phyloP scores from a whole-genome alignment of 2,888 invertebrate genomes.

The Suillia variegata region DNA sequence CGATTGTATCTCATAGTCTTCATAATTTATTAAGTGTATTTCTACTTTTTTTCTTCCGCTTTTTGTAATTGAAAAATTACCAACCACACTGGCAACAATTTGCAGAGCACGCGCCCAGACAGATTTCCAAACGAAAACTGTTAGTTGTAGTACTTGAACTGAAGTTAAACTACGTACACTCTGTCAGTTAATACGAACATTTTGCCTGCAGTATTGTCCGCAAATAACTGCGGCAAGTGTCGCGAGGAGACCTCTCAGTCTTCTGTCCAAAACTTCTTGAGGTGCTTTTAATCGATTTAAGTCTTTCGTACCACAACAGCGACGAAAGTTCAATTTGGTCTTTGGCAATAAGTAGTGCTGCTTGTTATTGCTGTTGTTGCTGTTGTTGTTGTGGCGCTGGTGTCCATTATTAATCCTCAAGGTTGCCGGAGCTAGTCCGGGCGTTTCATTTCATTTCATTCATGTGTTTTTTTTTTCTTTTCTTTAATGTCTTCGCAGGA shows the following conservation, averaged over 20 bases:
- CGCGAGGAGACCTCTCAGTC: not conserved
- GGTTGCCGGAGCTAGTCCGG: constrained; percentile 21
- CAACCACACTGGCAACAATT: too few relatives aligned
- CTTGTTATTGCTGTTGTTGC: not conserved
- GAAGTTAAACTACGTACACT: not conserved
- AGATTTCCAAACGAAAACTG: not conserved
- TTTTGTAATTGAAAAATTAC: too few relatives aligned
- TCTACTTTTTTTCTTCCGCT: too few relatives aligned
- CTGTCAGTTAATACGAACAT: too few relatives aligned
- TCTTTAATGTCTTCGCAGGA: not conserved
- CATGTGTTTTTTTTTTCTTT: constrained; percentile 6
- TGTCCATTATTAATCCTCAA: constrained; percentile 11
- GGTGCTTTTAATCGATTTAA: not conserved
- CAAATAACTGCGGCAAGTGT: not conserved
- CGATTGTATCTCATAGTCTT: too few relatives aligned
- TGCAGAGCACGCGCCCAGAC: not conserved
- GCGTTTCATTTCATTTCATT: too few relatives aligned
- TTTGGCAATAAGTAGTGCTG: not conserved
- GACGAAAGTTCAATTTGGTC: not conserved
- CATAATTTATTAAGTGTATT: not conserved
- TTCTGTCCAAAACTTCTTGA: not conserved
- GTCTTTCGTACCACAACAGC: not conserved
- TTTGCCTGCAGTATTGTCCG: not conserved
- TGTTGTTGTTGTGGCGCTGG: not conserved
- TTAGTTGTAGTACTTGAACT: not conserved